phyloP scores from a whole-genome alignment of 2,888 invertebrate species.

The Plemyria rubiginata region DNA sequence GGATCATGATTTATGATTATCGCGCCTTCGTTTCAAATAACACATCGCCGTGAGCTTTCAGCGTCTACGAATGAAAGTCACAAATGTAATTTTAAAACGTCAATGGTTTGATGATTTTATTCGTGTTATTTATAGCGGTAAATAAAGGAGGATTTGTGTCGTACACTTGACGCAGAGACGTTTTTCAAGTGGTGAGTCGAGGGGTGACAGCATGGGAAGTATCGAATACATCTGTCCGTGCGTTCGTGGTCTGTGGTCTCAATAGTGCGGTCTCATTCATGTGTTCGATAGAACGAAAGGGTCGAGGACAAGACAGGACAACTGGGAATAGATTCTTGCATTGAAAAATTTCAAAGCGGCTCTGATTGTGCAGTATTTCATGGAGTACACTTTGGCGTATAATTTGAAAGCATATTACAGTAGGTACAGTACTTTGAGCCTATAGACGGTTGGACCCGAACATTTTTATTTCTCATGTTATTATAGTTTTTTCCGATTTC shows the following conservation, averaged over 20 bases:
- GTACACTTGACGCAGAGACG: constrained; percentile 35
- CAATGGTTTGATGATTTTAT: constrained; percentile 60
- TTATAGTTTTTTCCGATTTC: too few species aligned
- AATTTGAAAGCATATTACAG: background rate
- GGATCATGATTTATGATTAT: constrained; percentile 73
- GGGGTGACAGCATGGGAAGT: constrained; percentile 58
- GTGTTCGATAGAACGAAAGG: constrained; percentile 38
- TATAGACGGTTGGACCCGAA: constrained; percentile 2
- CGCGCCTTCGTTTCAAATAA: constrained; percentile 79
- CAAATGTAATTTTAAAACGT: constrained; percentile 82
- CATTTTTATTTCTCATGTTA: background rate
- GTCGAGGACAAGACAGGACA: constrained; percentile 30
- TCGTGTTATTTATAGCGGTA: constrained; percentile 44
- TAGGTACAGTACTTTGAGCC: background rate
- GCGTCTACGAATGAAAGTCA: constrained; percentile 78
- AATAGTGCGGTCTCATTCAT: constrained; percentile 57
- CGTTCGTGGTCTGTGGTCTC: constrained; percentile 47
- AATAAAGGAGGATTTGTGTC: constrained; percentile 30
- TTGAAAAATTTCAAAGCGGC: constrained; percentile 35
- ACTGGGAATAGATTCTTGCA: constrained; percentile 36
- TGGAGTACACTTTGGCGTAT: constrained; percentile 1
- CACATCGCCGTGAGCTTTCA: constrained; percentile 82
- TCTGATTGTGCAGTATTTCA: constrained; percentile 27
- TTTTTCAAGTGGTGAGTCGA: constrained; percentile 38
- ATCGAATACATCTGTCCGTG: constrained; percentile 66